Percentiles rank a stretch among this genome's conserved stretches.
Conservation (phyloP, 2,797 vertebrate genomes). For the Enteromius radiatus region DNA sequence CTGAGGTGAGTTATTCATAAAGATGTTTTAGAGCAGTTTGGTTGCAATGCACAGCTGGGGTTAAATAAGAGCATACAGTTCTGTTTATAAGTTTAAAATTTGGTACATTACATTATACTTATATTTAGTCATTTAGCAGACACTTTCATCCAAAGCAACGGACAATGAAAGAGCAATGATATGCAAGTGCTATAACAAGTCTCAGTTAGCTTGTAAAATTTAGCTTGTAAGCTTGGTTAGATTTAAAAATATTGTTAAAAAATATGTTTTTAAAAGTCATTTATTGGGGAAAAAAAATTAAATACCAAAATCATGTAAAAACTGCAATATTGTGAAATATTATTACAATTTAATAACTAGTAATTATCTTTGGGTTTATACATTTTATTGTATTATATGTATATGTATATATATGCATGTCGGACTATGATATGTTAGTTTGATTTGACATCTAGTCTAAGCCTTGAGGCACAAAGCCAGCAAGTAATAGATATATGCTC, state of each 20-base stretch:
- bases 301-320: neutral
- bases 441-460: neutral
- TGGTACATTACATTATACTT: neutral
- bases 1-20: slow-evolving; percentile 76
- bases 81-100: neutral
- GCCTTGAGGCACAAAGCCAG: neutral
- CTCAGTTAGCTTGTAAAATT: too few relatives aligned
- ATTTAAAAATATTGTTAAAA: neutral
- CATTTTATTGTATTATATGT: neutral
- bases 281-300: neutral
- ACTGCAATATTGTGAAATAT: neutral
- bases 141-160: too few relatives aligned
- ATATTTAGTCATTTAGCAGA: too few relatives aligned
- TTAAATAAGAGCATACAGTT: neutral
- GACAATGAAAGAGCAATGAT: too few relatives aligned
- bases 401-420: too few relatives aligned
- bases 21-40: neutral
- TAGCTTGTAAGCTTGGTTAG: neutral
- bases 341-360: neutral
- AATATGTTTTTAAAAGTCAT: neutral
- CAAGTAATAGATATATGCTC: neutral
- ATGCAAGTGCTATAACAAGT: too few relatives aligned
- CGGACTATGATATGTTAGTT: neutral
- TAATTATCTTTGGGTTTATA: too few relatives aligned
- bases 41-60: neutral